Conservation (phyloP, 1,140 invertebrate species). For the Scaptomyza hsui region DNA sequence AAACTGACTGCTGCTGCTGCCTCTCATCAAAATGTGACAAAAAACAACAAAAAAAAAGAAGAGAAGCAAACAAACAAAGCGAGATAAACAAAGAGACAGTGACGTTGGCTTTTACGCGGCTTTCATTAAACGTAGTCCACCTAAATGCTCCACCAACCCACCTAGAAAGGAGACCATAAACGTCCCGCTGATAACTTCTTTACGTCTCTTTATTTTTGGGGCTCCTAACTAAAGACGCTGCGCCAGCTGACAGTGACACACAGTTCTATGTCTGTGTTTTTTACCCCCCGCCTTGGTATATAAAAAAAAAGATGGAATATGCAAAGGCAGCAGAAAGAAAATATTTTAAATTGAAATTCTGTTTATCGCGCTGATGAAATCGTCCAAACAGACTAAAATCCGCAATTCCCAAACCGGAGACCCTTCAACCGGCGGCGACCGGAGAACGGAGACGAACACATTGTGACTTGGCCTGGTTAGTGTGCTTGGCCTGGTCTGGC, state of each 20-base stretch:
- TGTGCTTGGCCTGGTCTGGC: conserved; percentile 7
- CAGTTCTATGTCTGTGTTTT: background rate
- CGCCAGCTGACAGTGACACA: conserved; percentile 31
- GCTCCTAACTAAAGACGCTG: conserved; percentile 60
- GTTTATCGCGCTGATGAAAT: conserved; percentile 74
- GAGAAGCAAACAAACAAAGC: conserved; percentile 63
- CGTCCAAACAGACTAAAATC: conserved; percentile 35
- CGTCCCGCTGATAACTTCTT: conserved; percentile 75
- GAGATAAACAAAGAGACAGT: conserved; percentile 60
- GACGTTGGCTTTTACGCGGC: conserved; percentile 60
- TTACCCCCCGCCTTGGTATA: background rate
- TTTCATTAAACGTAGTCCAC: conserved; percentile 45
- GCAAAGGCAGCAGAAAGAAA: conserved; percentile 54
- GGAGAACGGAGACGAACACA: conserved; percentile 18
- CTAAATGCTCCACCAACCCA: background rate
- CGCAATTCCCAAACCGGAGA: conserved; percentile 5
- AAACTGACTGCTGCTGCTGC: conserved; percentile 26
- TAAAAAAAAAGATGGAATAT: conserved; percentile 24
- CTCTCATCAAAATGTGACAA: conserved; percentile 70
- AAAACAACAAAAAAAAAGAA: too few relatives aligned
- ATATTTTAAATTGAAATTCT: conserved; percentile 82
- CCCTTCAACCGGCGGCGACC: background rate
- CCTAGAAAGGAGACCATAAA: conserved; percentile 55
- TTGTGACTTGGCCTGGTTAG: conserved; percentile 36
- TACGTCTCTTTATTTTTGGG: conserved; percentile 41